Evolutionary conservation across 2,113 vertebrate genomes (phyloP).

Genomic region (Pungitius pungitius): DNA sequence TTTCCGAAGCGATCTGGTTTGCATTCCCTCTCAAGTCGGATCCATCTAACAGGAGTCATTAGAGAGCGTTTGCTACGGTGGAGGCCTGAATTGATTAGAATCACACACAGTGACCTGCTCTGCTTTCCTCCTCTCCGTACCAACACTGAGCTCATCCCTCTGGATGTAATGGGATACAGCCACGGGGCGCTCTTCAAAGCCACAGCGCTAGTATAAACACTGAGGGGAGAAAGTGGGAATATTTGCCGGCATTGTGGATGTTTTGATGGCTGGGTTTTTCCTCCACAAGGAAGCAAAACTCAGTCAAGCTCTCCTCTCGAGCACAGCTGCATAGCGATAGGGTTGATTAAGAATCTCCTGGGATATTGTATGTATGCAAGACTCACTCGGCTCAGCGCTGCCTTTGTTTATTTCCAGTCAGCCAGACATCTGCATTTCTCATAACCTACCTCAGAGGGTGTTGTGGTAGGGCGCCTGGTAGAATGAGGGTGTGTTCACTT

Average conservation of each 20-base stretch:
- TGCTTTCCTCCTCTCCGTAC: constrained; percentile 34
- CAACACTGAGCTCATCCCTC: constrained; percentile 47
- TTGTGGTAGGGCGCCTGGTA: constrained; percentile 62
- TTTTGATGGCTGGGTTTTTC: constrained; percentile 50
- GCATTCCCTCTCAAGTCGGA: constrained; percentile 68
- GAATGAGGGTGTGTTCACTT: constrained; percentile 59
- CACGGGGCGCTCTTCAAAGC: constrained; percentile 54
- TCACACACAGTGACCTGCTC: constrained; percentile 48
- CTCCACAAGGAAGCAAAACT: constrained; percentile 2
- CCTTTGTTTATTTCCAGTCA: constrained; percentile 68
- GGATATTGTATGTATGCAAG: constrained; percentile 11
- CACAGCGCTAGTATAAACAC: constrained; percentile 51
- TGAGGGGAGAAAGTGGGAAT: constrained; percentile 1
- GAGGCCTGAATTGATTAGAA: constrained; percentile 69
- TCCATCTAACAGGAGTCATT: constrained; percentile 63
- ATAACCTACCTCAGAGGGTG: constrained; percentile 61
- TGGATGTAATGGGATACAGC: constrained; percentile 66
- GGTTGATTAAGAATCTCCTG: constrained; percentile 33
- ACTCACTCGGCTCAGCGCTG: constrained; percentile 48
- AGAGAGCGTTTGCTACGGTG: constrained; percentile 53
- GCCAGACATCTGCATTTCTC: constrained; percentile 69
- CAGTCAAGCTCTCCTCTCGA: constrained; percentile 2
- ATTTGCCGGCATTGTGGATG: constrained; percentile 38
- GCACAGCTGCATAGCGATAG: not conserved
- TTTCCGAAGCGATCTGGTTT: constrained; percentile 76